Percentiles rank a stretch among this genome's conserved stretches.
Conservation (phyloP, 2,888 invertebrate species). For the Caenorhabditis imperialis region DNA sequence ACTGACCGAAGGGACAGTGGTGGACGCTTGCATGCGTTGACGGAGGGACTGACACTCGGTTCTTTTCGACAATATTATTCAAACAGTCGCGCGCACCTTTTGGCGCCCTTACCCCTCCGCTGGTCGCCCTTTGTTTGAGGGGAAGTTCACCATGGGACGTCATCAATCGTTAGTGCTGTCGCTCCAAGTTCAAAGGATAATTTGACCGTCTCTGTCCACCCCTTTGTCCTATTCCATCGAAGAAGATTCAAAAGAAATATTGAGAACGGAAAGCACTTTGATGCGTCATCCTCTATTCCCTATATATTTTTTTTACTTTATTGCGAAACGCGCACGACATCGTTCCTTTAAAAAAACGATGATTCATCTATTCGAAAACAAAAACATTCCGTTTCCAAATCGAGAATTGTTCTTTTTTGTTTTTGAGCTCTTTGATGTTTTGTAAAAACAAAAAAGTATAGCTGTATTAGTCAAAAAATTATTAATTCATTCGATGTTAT, state of each 20-base stretch:
- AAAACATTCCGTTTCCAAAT: neutral
- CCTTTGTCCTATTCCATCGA: too few relatives aligned
- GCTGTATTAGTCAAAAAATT: too few relatives aligned
- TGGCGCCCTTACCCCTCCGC: neutral
- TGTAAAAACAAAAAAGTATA: neutral
- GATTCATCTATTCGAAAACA: constrained; percentile 19
- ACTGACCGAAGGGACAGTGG: constrained; percentile 7
- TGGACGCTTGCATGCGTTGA: too few relatives aligned
- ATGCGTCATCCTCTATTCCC: constrained; percentile 17
- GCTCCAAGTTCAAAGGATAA: constrained; percentile 18
- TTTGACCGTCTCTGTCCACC: too few relatives aligned
- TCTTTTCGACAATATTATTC: constrained; percentile 33
- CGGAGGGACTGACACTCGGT: constrained; percentile 5
- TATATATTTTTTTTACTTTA: constrained; percentile 12
- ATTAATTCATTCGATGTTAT: constrained; percentile 17
- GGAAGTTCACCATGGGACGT: constrained; percentile 11
- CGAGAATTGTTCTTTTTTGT: too few relatives aligned
- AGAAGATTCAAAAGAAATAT: too few relatives aligned
- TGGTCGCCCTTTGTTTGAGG: constrained; percentile 23
- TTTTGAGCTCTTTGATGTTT: neutral
- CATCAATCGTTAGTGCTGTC: constrained; percentile 37
- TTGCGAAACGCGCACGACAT: constrained; percentile 25
- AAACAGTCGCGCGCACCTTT: constrained; percentile 7
- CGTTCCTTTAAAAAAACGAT: constrained; percentile 1
- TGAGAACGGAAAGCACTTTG: too few relatives aligned